These are phyloP conservation scores for Plectrocnemia conspersa DNA, from an alignment of 1,140 invertebrate genomes.

Conservation along the genomic window DNA sequence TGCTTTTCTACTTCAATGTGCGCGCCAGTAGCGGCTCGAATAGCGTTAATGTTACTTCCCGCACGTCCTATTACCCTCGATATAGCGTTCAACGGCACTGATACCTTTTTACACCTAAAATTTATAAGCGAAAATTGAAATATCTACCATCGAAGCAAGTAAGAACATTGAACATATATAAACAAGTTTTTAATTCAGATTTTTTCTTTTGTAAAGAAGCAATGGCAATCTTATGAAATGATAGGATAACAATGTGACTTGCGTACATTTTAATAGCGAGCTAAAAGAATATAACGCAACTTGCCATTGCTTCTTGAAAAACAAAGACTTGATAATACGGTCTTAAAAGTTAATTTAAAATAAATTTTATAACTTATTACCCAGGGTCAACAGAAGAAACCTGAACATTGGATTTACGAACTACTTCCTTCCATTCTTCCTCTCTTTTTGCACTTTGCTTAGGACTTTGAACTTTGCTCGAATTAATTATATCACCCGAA, in stretches of 20 bases:
- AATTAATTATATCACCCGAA: constrained; percentile 42
- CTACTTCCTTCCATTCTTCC: constrained; percentile 97
- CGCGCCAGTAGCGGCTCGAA: constrained; percentile 88
- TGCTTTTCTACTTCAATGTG: constrained; percentile 98
- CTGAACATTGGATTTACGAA: constrained; percentile 67
- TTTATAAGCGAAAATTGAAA: constrained; percentile 2
- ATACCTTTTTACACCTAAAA: constrained; percentile 53
- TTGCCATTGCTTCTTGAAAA: no score
- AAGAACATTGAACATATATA: no score
- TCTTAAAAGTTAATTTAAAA: no score
- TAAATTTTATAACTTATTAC: no score
- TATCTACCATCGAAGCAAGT: no score
- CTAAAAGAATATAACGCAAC: no score
- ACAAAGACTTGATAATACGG: no score
- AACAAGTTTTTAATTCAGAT: no score
- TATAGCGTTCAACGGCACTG: constrained; percentile 89
- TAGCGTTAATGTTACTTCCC: constrained; percentile 95
- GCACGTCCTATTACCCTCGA: constrained; percentile 93
- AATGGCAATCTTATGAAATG: no score
- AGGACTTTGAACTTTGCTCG: constrained; percentile 54
- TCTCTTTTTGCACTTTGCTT: constrained; percentile 70
- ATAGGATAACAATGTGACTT: no score
- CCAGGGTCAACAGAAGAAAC: constrained; percentile 52
- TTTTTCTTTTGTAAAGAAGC: no score
- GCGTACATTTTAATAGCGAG: no score